Evolutionary conservation across 2,113 vertebrate genomes (phyloP), one percentile per base, ranked within the genome.

Genomic region (Sterna hirundo): DNA sequence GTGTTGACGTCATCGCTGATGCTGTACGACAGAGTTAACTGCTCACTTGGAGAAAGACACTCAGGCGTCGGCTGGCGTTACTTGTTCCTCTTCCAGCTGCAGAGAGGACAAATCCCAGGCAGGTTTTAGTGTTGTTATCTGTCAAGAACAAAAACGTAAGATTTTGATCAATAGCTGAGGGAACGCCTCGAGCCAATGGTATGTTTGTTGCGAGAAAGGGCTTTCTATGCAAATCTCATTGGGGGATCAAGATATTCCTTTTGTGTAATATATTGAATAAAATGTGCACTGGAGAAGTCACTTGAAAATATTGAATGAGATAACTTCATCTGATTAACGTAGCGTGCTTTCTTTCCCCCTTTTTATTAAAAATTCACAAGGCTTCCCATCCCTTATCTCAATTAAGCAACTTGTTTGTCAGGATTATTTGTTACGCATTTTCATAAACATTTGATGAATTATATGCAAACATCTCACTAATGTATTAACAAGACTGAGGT

Each of bases 371-470:
- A 96, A 97, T 97, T 97, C 96, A 97, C 92, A 95, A 97, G 96
- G 91, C 93, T 97, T 96, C 91, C 95, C 94, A 81, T 70, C 96
- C 95, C 91, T 96, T 90, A 55, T 93, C 93, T 97, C 96, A 97
- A 94, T 95, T 95, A 96, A 94, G 86, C 90, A 88, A 89, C 94
- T 95, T 95, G 93, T 95, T 92, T 92, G 92, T 95, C 94, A 87
- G 94, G 90, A 94, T 96, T 97, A 94, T 97, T 97, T 94, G 97
- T 97, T 97, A 77, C 57, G 42, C 75, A 3, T 95, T 96, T 97
- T 97, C 97, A 97, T 97, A 96, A 97, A 96, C 97, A 96, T 97
- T 97, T 97, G 97, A 97, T 97, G 97, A 97, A 97, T 96, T 96
- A 88, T 94, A 96, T 92, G 90, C 90, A 94, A 95, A 87, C 93